These are phyloP conservation scores for Pemphigus obesinymphae DNA, from an alignment of 1,140 invertebrate species.

Conservation along the genomic window DNA sequence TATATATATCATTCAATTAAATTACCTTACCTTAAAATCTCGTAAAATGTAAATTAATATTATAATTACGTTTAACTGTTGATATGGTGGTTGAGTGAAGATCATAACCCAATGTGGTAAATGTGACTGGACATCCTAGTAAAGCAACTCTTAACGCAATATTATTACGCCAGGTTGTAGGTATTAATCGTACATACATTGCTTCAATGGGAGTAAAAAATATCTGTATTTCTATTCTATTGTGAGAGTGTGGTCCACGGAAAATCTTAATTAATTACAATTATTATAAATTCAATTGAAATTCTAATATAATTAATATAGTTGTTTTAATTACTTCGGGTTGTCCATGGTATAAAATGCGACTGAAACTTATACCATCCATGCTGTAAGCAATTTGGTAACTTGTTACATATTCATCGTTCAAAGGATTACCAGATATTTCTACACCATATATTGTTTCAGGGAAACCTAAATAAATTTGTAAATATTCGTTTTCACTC, in stretches of 20 bases:
- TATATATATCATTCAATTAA: no score
- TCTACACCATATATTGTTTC: constrained; percentile 68
- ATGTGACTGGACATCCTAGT: constrained; percentile 59
- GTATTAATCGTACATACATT: constrained; percentile 64
- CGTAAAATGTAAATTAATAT: neutral
- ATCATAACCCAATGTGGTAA: neutral
- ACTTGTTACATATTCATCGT: constrained; percentile 69
- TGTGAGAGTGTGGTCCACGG: constrained; percentile 63
- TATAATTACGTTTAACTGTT: neutral
- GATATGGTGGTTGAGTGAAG: neutral
- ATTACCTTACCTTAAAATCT: no score
- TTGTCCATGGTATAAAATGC: constrained; percentile 49
- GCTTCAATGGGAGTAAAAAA: constrained; percentile 66
- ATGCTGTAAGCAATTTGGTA: constrained; percentile 67
- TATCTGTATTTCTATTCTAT: constrained; percentile 58
- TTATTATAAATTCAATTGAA: neutral
- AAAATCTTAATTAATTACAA: constrained; percentile 58
- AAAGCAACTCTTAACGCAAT: constrained; percentile 69
- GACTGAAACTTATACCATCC: constrained; percentile 58
- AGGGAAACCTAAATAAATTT: constrained; percentile 60
- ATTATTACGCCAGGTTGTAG: constrained; percentile 67
- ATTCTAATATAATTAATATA: neutral
- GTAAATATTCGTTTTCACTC: constrained; percentile 62
- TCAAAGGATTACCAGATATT: constrained; percentile 61
- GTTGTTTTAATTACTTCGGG: constrained; percentile 44